Percentiles rank a stretch among this genome's conserved stretches.
These are phyloP conservation scores for Steromphala cineraria DNA, from an alignment of 2,888 invertebrate species.

Conservation along the genomic window DNA sequence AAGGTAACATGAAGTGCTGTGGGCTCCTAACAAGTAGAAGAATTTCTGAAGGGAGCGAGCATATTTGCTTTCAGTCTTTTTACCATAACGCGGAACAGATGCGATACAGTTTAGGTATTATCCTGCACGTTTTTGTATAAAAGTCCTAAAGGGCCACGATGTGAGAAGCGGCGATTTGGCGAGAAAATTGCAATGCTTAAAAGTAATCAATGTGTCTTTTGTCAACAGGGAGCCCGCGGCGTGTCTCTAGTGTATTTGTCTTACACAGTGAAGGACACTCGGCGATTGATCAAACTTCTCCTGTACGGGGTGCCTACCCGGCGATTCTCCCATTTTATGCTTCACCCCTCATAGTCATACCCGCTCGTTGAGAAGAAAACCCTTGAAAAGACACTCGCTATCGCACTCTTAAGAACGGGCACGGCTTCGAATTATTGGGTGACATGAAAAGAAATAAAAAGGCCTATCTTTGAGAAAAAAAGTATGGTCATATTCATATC, in stretches of 20 bases:
- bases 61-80: too few relatives aligned
- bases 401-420: neutral
- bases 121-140: neutral
- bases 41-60: too few relatives aligned
- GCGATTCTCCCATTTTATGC: neutral
- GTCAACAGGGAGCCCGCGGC: constrained; percentile 8
- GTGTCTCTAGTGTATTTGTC: constrained; percentile 9
- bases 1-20: too few relatives aligned
- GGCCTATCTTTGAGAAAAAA: too few relatives aligned
- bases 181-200: constrained; percentile 29
- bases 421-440: too few relatives aligned
- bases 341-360: neutral
- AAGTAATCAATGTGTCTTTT: constrained; percentile 23
- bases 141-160: neutral
- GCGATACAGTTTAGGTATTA: neutral
- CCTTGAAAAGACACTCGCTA: neutral
- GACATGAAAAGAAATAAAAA: too few relatives aligned
- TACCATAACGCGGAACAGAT: neutral
- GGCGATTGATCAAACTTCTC: constrained; percentile 21
- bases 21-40: too few relatives aligned
- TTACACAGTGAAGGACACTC: constrained; percentile 11
- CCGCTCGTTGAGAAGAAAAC: neutral
- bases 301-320: constrained; percentile 1
- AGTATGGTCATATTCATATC: too few relatives aligned
- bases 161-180: constrained; percentile 4